Evolutionary conservation across 2,888 invertebrate species (phyloP), one percentile per base, ranked within the genome.

Genomic region (Tridacna gigas): DNA sequence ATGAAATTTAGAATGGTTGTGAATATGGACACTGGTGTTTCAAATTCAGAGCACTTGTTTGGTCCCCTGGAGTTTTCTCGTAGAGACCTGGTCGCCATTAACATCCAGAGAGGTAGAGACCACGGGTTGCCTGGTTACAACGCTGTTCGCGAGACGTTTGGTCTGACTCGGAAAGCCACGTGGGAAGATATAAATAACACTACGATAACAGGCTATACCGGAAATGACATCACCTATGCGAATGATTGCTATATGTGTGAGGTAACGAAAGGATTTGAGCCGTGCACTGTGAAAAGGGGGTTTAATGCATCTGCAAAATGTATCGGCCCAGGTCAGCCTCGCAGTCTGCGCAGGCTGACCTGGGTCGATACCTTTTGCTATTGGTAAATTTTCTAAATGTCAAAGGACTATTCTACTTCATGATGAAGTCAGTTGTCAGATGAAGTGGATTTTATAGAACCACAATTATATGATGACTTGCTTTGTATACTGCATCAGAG

Each of bases 21-120:
- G n/a, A n/a, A n/a, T n/a, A n/a, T n/a, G n/a, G n/a, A n/a, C n/a
- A n/a, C 60, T 60, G n/a, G 4, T 60, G n/a, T 60, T 20, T 20
- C 60, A 60, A 4, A n/a, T 82, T 82, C 81, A 93, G 93, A 90
- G 12, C 87, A 91, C 60, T 77, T 92, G 20, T 93, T 92, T 93
- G 99, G 99, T 0, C 99, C 99, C 0, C 98, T 99, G 97, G 99
- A 99, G 94, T 99, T 99, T 95, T 98, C 99, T 0, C 96, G 99
- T 26, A 96, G 99, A 65, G 99, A 99, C 95, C 96, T 99, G 75
- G 99, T 98, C 0, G 99, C 99, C 0, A 95, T 99, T 9, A 99
- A 99, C 94, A 99, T 99, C 80, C 99, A 99, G 98, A 96, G 99
- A 80, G 99, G 98, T 0, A 96, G 99, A 37, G 99, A 99, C 95